Base-by-base conservation (phyloP, 2,888 invertebrate genomes). In the Amitus sp. region DNA sequence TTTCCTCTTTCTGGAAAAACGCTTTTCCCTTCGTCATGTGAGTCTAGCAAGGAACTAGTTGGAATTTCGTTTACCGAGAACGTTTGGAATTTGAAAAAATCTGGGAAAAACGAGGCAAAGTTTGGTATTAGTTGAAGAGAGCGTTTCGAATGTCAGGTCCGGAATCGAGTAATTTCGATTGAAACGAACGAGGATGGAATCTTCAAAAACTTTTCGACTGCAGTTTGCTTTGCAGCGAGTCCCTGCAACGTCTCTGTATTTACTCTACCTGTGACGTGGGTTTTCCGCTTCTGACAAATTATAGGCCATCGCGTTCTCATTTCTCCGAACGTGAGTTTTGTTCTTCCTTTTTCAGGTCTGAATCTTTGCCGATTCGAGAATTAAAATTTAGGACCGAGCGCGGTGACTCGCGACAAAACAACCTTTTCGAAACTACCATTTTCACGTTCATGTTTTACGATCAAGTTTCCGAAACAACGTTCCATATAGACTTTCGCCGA, bases 231-330 rank as follows among this genome's bases (percentile, higher is more conserved):
- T 46, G 20, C 46, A 33, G 47, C 23, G 27, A 47, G 18, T 40
- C 42, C 47, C 51, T 34, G 20, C 51, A 50, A 47, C 20, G 47
- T 47, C 51, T 33, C 47, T 48, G 37, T 53, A 53, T 59, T 59
- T 39, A 53, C 45, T 33, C 28, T 23, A 43, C 48, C 47, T 42
- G 43, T 34, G 46, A 37, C 55, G 20, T 46, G 54, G 49, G 33
- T 57, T 13, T 15, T 56, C 49, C 18, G 64, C 60, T 64, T 67
- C 56, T 61, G 62, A 62, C 65, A 66, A 66, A 67, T 67, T 67
- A 45, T 49, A 50, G 40, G 28, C 46, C 33, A 46, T 45, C 43
- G 39, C 50, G 20, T 43, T 18, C 37, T 37, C 46, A 23, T 50
- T 50, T 28, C 49, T 43, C 50, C 39, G 23, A 33, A 12, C 9